Evolutionary conservation across 1,140 invertebrate genomes (phyloP).

Genomic region (Cydia fagiglandana): DNA sequence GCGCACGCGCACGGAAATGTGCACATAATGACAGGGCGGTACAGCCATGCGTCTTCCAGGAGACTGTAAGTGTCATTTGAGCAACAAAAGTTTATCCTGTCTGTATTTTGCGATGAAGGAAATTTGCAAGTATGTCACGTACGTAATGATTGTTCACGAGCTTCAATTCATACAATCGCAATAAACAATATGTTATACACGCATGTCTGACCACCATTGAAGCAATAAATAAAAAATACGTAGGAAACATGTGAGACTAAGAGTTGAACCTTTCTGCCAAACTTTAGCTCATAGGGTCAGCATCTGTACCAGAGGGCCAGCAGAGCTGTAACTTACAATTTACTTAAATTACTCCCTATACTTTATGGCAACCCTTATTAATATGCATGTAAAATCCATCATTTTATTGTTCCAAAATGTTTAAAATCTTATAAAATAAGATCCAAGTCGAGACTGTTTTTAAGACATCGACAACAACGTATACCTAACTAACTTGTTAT

Average conservation of each 20-base stretch:
- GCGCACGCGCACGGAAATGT: conserved; percentile 43
- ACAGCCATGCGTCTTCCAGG: background rate
- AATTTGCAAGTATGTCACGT: background rate
- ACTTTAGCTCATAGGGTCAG: background rate
- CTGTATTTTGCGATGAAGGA: background rate
- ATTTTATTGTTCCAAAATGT: background rate
- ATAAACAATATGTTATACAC: background rate
- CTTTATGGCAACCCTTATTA: too few species aligned
- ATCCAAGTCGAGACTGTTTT: background rate
- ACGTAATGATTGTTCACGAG: background rate
- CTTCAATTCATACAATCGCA: background rate
- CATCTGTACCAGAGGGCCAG: conserved; percentile 9
- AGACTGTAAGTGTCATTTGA: conserved; percentile 3
- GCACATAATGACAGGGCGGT: conserved; percentile 57
- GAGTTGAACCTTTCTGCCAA: background rate
- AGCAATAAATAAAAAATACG: too few species aligned
- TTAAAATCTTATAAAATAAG: background rate
- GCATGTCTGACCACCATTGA: too few species aligned
- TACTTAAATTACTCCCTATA: conserved; percentile 36
- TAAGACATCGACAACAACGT: background rate
- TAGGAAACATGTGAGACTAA: background rate
- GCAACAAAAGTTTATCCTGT: conserved; percentile 15
- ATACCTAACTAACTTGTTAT: background rate
- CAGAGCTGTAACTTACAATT: conserved; percentile 29
- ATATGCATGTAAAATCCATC: background rate